Evolutionary conservation across 2,888 invertebrate genomes (phyloP), one percentile per base, ranked within the genome.

Genomic region (Drosophila robusta): DNA sequence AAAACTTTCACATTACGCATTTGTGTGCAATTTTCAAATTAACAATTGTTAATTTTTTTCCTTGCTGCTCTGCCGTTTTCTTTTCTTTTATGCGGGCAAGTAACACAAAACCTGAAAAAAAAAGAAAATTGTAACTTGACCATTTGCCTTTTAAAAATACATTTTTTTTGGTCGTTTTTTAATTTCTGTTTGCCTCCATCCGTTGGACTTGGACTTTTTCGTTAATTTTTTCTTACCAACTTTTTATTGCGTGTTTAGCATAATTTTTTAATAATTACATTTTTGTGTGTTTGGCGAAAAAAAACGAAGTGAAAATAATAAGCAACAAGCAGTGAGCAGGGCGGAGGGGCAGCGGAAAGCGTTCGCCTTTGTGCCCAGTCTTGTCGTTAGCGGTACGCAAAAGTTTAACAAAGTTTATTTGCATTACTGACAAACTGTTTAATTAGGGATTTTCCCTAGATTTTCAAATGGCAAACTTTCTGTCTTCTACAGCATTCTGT

Each of bases 1-100:
- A 75, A 89, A 87, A 89, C 89, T 90, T 87, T 89, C 80, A 69
- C 90, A 87, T 90, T 90, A 89, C 87, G 88, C 89, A 89, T 83
- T 89, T 88, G 86, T 86, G 76, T 90, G 78, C 84, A 88, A 88
- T 89, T 86, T 88, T 89, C 84, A 89, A 88, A 90, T 88, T 90
- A 89, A 88, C 88, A 88, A 89, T 89, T 85, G 85, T 85, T 89
- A 89, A 88, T 77, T 88, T 89, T 89, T 63, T 71, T 73, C 51
- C 73, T 52, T 62, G 52, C 58, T 46, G 50, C 56, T 39, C 61
- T 66, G 51, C 47, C 38, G 8, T 61, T 72, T 60, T 73, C 64
- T 63, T 75, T 71, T 12, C 54, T 67, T 64, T 67, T 61, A 67
- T 66, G 61, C 81, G 57, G 63, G 68, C 65, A 67, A 69, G 29